Conservation (phyloP, 2,113 vertebrate genomes). For the Agapornis roseicollis region DNA sequence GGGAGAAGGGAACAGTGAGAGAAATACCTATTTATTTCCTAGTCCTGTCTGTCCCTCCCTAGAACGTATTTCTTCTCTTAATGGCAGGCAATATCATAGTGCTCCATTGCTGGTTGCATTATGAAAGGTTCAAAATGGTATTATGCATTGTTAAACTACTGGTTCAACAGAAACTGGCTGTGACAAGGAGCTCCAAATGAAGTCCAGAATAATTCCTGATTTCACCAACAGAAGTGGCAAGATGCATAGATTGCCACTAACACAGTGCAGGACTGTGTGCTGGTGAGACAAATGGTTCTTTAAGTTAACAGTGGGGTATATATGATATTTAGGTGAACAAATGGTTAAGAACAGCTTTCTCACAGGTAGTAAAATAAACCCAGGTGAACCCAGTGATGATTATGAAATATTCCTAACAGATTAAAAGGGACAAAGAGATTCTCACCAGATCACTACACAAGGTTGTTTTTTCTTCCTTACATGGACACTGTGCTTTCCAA, state of each 20-base stretch:
- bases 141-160: background rate
- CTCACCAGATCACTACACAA: background rate
- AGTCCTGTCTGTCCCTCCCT: background rate
- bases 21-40: background rate
- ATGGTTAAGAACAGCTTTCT: background rate
- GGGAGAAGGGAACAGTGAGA: background rate
- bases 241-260: too few relatives aligned
- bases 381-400: background rate
- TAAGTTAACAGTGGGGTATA: background rate
- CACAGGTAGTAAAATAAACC: background rate
- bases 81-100: accelerated
- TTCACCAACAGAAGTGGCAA: background rate
- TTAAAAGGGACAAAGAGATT: background rate
- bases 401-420: background rate
- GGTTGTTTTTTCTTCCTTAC: background rate
- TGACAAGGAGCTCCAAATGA: background rate
- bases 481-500: background rate
- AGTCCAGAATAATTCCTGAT: background rate
- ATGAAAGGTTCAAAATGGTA: background rate
- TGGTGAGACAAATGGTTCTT: background rate
- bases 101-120: background rate
- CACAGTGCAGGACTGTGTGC: accelerated
- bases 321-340: background rate
- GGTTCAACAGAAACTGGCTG: background rate
- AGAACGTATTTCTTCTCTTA: background rate